Base-by-base conservation (phyloP, 2,888 invertebrate species). In the Ochropleura leucogaster region DNA sequence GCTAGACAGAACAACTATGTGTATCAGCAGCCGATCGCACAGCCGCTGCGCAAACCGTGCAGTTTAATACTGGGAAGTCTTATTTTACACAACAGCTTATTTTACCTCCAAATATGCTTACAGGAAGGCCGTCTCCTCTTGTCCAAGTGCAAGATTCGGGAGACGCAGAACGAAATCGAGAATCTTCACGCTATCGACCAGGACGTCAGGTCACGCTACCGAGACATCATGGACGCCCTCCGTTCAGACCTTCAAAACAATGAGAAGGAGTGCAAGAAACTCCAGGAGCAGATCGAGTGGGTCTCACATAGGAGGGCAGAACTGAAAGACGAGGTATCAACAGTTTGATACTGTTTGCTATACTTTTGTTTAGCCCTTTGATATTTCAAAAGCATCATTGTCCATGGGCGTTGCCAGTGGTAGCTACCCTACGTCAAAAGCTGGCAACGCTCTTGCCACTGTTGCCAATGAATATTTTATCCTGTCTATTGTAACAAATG, bases 261-360 rank as follows among this genome's bases (percentile, higher is more conserved):
- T 70, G 96, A 96, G 89, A 93, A 90, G 79, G 96, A 96, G 70
- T 96, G 96, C 86, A 94, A 92, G 89, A 93, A 92, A 71, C 90
- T 96, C 12, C 96, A 96, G 83, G 95, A 95, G 51, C 95, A 95
- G 88, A 96, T 96, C 47, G 96, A 96, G 83, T 96, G 96, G 95
- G 95, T 96, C 60, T 95, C 95, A 42, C 87, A 92, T 40, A 87
- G 94, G 59, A 87, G 96, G 1, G 96, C 94, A 0, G 96, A 96
- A 78, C 86, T 96, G 0, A 92, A 92, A 63, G 95, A 94, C 46
- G 95, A 96, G 94, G 96, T 96, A 71, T 64, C 16, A 4, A 5
- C 65, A 78, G 49, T 62, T 68, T 67, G 30, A 4, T 0, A 42
- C 49, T 72, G 30, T 12, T 68, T 66, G n/a, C 14, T 53, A 51